Evolutionary conservation across 1,140 invertebrate genomes (phyloP), one percentile per base, ranked within the genome.

Genomic region (Lepidotrigona ventralis): DNA sequence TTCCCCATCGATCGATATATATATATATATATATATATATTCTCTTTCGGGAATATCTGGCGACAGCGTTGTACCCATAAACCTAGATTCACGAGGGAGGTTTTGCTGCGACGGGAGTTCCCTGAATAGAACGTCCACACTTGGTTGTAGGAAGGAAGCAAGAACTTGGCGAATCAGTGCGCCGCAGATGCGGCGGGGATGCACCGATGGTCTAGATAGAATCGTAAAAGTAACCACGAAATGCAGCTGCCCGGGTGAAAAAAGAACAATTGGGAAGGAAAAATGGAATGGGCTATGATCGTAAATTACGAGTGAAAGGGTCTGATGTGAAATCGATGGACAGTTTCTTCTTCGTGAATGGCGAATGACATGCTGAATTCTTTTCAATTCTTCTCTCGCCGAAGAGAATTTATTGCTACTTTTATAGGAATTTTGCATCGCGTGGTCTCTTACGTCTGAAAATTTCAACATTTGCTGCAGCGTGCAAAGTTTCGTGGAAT

Each of bases 101-200:
- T 86, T 84, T 74, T 71, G 73, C 70, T 39, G 51, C 29, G 63
- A n/a, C 53, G 19, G 29, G 29, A 70, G 60, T 73, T 76, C 78
- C 72, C 53, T 73, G 83, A 84, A 84, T 81, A 80, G 83, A 79
- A 69, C 53, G 46, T 51, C 53, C 72, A 46, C 26, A 23, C 12
- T 29, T 29, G 17, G 39, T 60, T 60, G 68, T 19, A 9, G n/a
- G 56, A 8, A 54, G 23, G 51, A 58, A 33, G 83, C 19, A 60
- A 80, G 69, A 84, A 85, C 56, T 63, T 26, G 12, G 11, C 9
- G 53, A 15, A 19, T 58, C 23, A 58, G 54, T 39, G 60, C 39
- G 39, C 75, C 68, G 69, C 68, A 19, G 53, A 73, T 70, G 68
- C 46, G 19, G 6, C 15, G 23, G 26, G 9, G 56, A 68, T 64